Evolutionary conservation across 2,888 invertebrate genomes (phyloP), one percentile per base, ranked within the genome.

Genomic region (Augochlorella aurata): DNA sequence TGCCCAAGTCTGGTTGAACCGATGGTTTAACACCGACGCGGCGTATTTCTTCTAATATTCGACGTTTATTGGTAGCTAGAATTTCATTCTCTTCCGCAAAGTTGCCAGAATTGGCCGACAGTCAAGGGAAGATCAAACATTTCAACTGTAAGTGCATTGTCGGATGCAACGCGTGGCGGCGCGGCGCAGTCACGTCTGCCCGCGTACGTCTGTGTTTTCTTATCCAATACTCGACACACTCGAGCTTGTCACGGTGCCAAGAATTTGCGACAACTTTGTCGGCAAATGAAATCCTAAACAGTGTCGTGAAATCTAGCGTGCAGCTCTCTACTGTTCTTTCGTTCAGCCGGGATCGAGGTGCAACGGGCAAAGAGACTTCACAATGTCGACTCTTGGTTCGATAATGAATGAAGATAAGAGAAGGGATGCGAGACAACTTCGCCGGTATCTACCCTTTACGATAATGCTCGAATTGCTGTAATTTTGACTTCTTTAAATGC

Each of bases 91-190:
- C 52, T 74, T 74, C 72, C 18, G 29, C 66, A 47, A 45, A n/a
- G 70, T 52, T 24, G 79, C 80, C 79, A 75, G 75, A 72, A 80
- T 80, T 82, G 82, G 82, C 82, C 52, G 58, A 44, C 67, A 44
- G 81, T 77, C 81, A 81, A 74, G 74, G 52, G 65, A 77, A 72
- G 81, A 78, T 81, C 83, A 83, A 81, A 81, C 78, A 83, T 65
- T 83, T 74, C 71, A 74, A 12, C 38, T 24, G 45, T 71, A 29
- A 73, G 70, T 49, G 45, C 67, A 74, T 71, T 73, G 61, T 71
- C 66, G 77, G 45, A 54, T 72, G 21, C 77, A 77, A 81, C 81
- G 74, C 74, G 77, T 74, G 81, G 65, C 21, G 45, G 45, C 58
- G 65, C 21, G 45, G 45, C 58, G 77, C 65, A 69, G 73, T 58